These are phyloP conservation scores for Oreonectes daqikongensis DNA, from an alignment of 2,797 vertebrate genomes.

Conservation along the genomic window DNA sequence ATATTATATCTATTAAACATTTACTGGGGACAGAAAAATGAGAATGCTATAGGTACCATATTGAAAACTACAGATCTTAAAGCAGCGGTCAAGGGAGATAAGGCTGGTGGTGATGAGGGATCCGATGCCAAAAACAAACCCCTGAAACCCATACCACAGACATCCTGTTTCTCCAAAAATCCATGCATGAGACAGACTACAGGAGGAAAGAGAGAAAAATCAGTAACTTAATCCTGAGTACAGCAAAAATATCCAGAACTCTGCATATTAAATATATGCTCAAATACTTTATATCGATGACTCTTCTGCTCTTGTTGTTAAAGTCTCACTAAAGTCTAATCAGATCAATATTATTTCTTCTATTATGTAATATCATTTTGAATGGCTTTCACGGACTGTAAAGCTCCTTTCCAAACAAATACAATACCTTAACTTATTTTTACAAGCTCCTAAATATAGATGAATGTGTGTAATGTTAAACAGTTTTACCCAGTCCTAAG, in stretches of 20 bases:
- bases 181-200: constrained; percentile 67
- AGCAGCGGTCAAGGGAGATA: constrained; percentile 69
- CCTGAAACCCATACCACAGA: constrained; percentile 66
- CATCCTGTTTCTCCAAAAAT: constrained; percentile 66
- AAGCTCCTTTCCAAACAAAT: not conserved
- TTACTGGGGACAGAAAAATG: not conserved
- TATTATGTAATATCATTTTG: not conserved
- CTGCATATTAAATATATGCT: not conserved
- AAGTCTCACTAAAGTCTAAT: constrained; percentile 13
- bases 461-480: no score
- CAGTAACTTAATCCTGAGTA: constrained; percentile 8
- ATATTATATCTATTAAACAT: not conserved
- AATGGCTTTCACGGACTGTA: not conserved
- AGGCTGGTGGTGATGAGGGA: constrained; percentile 70
- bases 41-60: constrained; percentile 49
- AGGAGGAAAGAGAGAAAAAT: not conserved
- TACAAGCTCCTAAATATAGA: not conserved
- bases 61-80: constrained; percentile 69
- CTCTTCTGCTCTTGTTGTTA: not conserved
- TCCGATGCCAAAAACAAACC: constrained; percentile 70
- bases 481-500: no score
- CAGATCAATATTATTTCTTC: not conserved
- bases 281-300: not conserved
- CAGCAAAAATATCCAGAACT: constrained; percentile 25
- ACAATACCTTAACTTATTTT: not conserved